Percentiles rank a stretch among this genome's conserved stretches.
These are phyloP conservation scores for Andrena minutula DNA, from an alignment of 2,888 invertebrate genomes.

Conservation along the genomic window DNA sequence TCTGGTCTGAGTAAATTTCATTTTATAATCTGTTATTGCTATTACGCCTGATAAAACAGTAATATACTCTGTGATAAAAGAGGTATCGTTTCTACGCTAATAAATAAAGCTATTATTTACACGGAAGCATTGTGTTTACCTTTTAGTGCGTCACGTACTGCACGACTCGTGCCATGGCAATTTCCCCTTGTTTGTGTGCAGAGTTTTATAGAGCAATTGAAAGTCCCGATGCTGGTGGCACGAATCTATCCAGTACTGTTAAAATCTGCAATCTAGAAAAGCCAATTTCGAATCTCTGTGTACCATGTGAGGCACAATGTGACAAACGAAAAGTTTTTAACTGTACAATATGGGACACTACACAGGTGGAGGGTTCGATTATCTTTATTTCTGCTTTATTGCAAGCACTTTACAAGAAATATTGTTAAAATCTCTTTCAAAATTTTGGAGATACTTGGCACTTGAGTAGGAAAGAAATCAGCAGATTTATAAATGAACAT, in stretches of 20 bases:
- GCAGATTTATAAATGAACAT: neutral
- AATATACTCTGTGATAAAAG: neutral
- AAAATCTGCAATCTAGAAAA: slow-evolving; percentile 1
- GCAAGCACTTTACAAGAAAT: slow-evolving; percentile 29
- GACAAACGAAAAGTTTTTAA: neutral
- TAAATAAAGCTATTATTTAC: slow-evolving; percentile 35
- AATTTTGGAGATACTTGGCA: too few species aligned
- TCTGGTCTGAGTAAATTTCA: neutral
- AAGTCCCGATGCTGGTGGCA: neutral
- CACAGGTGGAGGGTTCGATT: neutral
- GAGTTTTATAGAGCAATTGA: slow-evolving; percentile 46
- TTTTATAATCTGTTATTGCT: neutral
- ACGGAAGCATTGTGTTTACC: neutral
- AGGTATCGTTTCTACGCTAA: neutral
- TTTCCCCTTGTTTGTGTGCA: slow-evolving; percentile 29
- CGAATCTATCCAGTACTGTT: slow-evolving; percentile 8
- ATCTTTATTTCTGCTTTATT: slow-evolving; percentile 19
- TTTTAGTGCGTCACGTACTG: slow-evolving; percentile 22
- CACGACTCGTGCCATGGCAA: slow-evolving; percentile 9
- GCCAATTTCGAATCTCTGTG: neutral
- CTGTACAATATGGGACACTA: neutral
- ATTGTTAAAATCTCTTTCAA: too few species aligned
- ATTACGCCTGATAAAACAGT: neutral
- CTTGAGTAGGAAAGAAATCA: neutral
- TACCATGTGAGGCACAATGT: neutral